These are phyloP conservation scores for Escarpia spicata DNA, from an alignment of 2,888 invertebrate species.

Conservation along the genomic window DNA sequence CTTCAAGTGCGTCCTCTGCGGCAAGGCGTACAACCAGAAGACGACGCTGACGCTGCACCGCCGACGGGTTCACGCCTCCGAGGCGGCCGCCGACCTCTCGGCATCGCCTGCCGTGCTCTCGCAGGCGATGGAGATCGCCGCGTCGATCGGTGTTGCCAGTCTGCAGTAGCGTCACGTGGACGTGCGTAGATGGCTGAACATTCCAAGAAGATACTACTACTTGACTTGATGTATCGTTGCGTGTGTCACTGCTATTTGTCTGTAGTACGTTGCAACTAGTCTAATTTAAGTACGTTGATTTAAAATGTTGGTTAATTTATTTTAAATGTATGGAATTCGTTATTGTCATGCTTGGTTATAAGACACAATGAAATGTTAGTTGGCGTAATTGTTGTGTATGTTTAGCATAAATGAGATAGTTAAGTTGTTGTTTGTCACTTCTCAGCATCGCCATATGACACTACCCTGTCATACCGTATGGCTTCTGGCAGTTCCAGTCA, in stretches of 20 bases:
- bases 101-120: not conserved
- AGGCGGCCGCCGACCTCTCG: not conserved
- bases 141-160: not conserved
- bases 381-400: not conserved
- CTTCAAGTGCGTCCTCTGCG: not conserved
- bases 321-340: too few species aligned
- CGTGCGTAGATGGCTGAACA: not conserved
- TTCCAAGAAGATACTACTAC: not conserved
- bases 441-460: too few species aligned
- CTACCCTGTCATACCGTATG: too few species aligned
- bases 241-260: not conserved
- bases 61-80: not conserved
- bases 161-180: not conserved
- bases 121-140: not conserved
- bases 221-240: not conserved
- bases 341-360: not conserved
- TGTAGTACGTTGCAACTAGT: not conserved
- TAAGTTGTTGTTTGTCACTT: not conserved
- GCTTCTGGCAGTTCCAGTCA: too few species aligned
- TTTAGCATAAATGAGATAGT: not conserved
- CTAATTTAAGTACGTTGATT: not conserved
- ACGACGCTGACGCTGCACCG: constrained; percentile 10
- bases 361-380: not conserved
- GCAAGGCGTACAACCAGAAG: constrained; percentile 11
- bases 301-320: too few species aligned